Evolutionary conservation across 2,888 invertebrate species (phyloP).

Genomic region (Microplitis deprimator): DNA sequence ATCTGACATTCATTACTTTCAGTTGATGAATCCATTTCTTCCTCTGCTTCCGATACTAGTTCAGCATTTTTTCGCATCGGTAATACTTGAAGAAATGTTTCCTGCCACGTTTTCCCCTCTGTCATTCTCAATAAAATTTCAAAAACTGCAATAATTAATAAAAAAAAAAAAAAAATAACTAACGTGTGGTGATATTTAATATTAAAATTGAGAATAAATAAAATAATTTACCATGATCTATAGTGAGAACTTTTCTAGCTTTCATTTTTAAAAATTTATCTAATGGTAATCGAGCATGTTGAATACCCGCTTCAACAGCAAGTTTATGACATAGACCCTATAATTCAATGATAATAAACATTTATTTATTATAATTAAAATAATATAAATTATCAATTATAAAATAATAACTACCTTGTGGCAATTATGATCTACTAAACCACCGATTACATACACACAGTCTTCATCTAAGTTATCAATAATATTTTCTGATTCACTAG

Average conservation of each 20-base stretch:
- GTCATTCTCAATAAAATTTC: slow-evolving; percentile 84
- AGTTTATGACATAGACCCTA: slow-evolving; percentile 88
- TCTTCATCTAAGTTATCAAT: slow-evolving; percentile 82
- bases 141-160: slow-evolving; percentile 78
- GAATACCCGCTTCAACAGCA: slow-evolving; percentile 84
- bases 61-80: slow-evolving; percentile 84
- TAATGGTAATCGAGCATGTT: slow-evolving; percentile 90
- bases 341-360: slow-evolving; percentile 42
- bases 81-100: slow-evolving; percentile 83
- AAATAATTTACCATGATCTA: slow-evolving; percentile 87
- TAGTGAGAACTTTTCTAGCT: slow-evolving; percentile 92
- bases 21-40: background rate
- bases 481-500: slow-evolving; percentile 93
- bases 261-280: slow-evolving; percentile 92
- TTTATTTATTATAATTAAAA: background rate
- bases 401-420: slow-evolving; percentile 78
- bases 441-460: slow-evolving; percentile 94
- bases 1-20: background rate
- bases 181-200: background rate
- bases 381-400: background rate
- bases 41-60: slow-evolving; percentile 61
- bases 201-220: background rate
- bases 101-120: slow-evolving; percentile 85
- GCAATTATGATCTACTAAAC: slow-evolving; percentile 96
- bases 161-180: slow-evolving; percentile 9